phyloP scores from a whole-genome alignment of 2,797 vertebrate genomes.

The Staurois parvus region DNA sequence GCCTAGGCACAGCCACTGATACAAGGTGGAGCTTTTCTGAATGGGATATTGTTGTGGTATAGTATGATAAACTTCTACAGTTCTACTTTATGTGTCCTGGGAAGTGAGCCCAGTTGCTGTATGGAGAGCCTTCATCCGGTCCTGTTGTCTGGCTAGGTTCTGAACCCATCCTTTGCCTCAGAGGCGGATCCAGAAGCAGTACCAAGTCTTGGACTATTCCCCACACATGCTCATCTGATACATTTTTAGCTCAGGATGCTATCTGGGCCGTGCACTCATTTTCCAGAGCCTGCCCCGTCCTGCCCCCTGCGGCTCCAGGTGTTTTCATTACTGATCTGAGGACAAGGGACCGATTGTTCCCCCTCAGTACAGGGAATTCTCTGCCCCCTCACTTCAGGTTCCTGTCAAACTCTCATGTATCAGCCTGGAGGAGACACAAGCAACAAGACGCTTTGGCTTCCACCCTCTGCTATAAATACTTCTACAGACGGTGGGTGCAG shows the following conservation, averaged over 20 bases:
- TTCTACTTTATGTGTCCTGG: no score
- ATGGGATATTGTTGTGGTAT: no score
- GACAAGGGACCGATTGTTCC: not conserved
- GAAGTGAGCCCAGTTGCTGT: no score
- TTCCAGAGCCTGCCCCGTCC: not conserved
- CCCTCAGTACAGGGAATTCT: not conserved
- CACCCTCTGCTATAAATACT: not conserved
- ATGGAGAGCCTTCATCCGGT: no score
- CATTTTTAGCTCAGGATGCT: not conserved
- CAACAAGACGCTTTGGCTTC: not conserved
- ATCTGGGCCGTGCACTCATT: not conserved
- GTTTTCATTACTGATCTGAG: not conserved
- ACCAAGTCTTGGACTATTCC: no score
- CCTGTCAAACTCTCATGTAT: not conserved
- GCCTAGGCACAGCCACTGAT: no score
- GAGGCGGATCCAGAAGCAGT: no score
- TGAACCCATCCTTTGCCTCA: no score
- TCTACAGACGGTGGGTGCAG: not conserved
- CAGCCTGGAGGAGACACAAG: not conserved
- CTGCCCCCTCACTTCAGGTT: not conserved
- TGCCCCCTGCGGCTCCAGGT: not conserved
- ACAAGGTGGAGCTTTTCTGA: no score
- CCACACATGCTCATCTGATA: no score
- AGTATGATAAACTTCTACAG: no score
- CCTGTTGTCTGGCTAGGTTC: no score